Evolutionary conservation across 2,888 invertebrate genomes (phyloP), one percentile per base, ranked within the genome.

Genomic region (Odontothrips loti): DNA sequence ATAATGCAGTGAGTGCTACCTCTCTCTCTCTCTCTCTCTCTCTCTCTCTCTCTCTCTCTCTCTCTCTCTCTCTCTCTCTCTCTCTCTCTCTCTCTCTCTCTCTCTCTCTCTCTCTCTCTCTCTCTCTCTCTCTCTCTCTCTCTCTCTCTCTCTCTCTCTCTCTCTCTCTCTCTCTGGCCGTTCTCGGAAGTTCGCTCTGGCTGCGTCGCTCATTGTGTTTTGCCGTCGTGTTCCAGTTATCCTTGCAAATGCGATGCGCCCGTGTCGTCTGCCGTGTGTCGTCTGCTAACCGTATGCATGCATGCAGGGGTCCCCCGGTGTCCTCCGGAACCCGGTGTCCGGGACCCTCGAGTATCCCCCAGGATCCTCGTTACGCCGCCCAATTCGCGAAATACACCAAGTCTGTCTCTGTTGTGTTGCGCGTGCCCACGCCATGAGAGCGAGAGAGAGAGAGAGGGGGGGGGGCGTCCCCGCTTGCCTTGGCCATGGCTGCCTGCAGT

Each of bases 171-270:
- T 51, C 4, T 23, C 68, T 23, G 23, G 6, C 11, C 68, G 20
- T 23, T 68, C 23, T 23, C 68, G n/a, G 23, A 2, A 68, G n/a
- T 23, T 63, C 12, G 20, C 63, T 63, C 63, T 63, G 12, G 11
- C 63, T 63, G 12, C 20, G 20, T 63, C 63, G 15, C 63, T 63
- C 63, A 20, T n/a, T 63, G 20, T 63, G 20, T 63, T n/a, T 63
- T n/a, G 58, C n/a, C 58, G 58, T 17, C 58, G 58, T 58, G 58
- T 58, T 58, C 58, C 58, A 58, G 58, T 58, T 58, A 58, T 58
- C 58, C 58, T 58, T 58, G 58, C 58, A 58, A 58, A 58, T 58
- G 58, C n/a, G 6, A 58, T 58, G 58, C 58, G 48, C 48, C 10
- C 48, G 48, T 9, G 51, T 20, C 51, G 51, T 43, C 34, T 43